Percentiles rank a stretch among this genome's conserved stretches.
Conservation (phyloP, 2,888 invertebrate species). For the Imbricaverruca yamaguchii region DNA sequence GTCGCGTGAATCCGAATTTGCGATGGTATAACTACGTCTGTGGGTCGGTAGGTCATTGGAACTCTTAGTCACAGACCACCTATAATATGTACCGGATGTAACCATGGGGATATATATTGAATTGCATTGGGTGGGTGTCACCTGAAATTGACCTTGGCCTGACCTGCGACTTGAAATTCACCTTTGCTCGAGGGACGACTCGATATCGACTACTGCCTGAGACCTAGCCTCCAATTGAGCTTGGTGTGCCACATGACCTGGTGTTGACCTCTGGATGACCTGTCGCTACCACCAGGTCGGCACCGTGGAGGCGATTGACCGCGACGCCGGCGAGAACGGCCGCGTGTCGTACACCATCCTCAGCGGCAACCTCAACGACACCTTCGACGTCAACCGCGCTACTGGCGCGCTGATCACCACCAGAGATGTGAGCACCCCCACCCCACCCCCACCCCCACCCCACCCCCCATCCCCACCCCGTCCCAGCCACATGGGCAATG, state of each 20-base stretch:
- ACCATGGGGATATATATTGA: too few relatives aligned
- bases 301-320: conserved; percentile 66
- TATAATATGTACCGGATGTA: too few relatives aligned
- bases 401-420: conserved; percentile 83
- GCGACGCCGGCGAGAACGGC: conserved; percentile 47
- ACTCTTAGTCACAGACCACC: too few relatives aligned
- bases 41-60: too few relatives aligned
- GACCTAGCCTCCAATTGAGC: too few relatives aligned
- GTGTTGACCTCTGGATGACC: too few relatives aligned
- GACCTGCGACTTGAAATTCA: too few relatives aligned
- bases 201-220: background rate
- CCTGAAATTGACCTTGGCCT: too few relatives aligned
- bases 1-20: too few relatives aligned
- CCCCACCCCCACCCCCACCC: background rate
- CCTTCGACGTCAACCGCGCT: conserved; percentile 81
- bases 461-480: background rate
- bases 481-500: background rate
- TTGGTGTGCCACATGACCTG: too few relatives aligned
- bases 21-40: too few relatives aligned
- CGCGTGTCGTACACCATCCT: conserved; percentile 66
- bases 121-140: too few relatives aligned
- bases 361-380: conserved; percentile 57
- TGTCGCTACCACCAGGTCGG: conserved; percentile 57
- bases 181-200: background rate
- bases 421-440: conserved; percentile 47